Evolutionary conservation across 2,113 vertebrate genomes (phyloP), one percentile per base, ranked within the genome.

Genomic region (Nesogale talazaci): DNA sequence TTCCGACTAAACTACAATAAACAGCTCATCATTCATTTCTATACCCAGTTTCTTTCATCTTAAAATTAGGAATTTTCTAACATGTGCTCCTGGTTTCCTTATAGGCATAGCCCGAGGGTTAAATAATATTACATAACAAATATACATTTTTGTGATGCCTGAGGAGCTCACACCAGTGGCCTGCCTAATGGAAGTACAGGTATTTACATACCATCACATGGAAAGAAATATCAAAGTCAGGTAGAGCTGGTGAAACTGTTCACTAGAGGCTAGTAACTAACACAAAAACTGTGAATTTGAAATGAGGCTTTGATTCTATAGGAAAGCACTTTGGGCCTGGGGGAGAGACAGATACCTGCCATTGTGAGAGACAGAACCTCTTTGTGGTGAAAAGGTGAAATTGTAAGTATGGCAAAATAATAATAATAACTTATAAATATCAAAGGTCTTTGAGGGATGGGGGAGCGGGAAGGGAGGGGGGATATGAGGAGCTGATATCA

Each of bases 171-270:
- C 42, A 79, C 16, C 29, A 7, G 65, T 75, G 34, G 20, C 76
- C 40, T 34, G 10, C 38, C 25, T 84, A 57, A 34, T 31, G 40
- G 72, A 92, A 89, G 72, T 74, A 84, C 23, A 75, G 20, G 29
- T 80, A 36, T 77, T 82, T 31, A 87, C 22, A 65, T 89, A 83
- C n/a, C 23, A 84, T 78, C 61, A 92, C 69, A 84, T 23, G 72
- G 27, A 87, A 81, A 76, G 40, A 78, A 89, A 80, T 22, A 74
- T 40, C 40, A 46, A 86, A 86, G 17, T n/a, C 69, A 87, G 40
- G 42, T 23, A 74, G 72, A 92, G 19, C 29, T 67, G 14, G 2
- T 65, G 63, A 65, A 65, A 65, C 63, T 25, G 22, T 65, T 20
- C 23, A 65, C 63, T 65, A 27, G 23, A 65, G 63, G 6, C 25